Evolutionary conservation across 2,797 vertebrate species (phyloP), one percentile per base, ranked within the genome.

Genomic region (Myotis daubentonii): DNA sequence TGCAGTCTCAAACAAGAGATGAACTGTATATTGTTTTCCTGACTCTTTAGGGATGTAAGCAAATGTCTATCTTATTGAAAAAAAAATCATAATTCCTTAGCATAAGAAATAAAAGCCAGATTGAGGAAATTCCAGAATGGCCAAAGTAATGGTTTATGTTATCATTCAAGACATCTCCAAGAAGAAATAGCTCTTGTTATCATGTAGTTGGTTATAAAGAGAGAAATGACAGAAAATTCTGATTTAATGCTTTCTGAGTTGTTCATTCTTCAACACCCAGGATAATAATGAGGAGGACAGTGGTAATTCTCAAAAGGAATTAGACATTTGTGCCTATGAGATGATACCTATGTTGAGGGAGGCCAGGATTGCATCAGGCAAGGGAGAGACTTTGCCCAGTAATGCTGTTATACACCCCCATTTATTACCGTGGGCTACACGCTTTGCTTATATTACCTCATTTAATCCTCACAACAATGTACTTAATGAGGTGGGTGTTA

Each of bases 31-130:
- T 80, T 78, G 44, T 89, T 93, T 47, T 72, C 84, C 60, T 47
- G 66, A 38, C 8, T 91, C 51, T 85, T 95, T 81, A 65, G 38
- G 55, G 33, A 81, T 38, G 28, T 66, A 91, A 94, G 53, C 70
- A 75, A 78, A 94, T 92, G 82, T 85, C 33, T 60, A 47, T 23
- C 51, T 91, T 88, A 66, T 33, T 75, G 49, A 5, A 89, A 74
- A 89, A 72, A 53, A 90, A 86, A 80, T 51, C 30, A 19, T 49
- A 93, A 82, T 89, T 93, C 16, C 36, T 96, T 80, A 38, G 16
- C 33, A 65, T 71, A 68, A 91, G 79, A 96, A 94, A 92, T 84
- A 87, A 96, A 94, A 87, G 44, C 36, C 78, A 89, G 62, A 57
- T 30, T 85, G 88, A 96, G 44, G 76, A 91, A 93, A 94, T 89